Evolutionary conservation across 2,113 vertebrate genomes (phyloP), one percentile per base, ranked within the genome.

Genomic region (Nanorana parkeri): DNA sequence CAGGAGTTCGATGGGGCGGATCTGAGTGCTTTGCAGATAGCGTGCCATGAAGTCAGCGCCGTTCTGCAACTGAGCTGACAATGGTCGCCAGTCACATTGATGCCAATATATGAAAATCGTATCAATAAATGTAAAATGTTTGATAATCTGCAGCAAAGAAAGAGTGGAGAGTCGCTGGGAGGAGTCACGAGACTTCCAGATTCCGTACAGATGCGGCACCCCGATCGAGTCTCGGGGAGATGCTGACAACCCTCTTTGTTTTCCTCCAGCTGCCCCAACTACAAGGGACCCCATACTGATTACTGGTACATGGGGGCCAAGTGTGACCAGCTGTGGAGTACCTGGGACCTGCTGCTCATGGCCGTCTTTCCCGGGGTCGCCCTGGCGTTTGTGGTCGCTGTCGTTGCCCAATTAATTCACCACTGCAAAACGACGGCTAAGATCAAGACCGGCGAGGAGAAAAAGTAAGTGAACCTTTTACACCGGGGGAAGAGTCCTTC

Each of bases 231-330:
- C 32, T 6, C 6, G 32, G 32, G 3, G 5, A 41, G 1, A 19
- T 20, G 21, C 6, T 68, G 0, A 51, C 6, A 19, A 17, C 21
- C n/a, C 4, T 11, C 36, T 21, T 20, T 32, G 3, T 86, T 87
- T 87, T 66, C 78, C 15, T 83, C 74, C 65, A 93, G 91, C 20
- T 94, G 90, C 80, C 51, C 83, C 55, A 85, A 89, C 79, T 92
- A 51, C 84, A 90, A 68, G 88, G 55, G 63, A 1, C 72, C 3
- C 13, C 91, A 87, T 87, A 32, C 68, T 84, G 85, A 90, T 16
- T 93, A 89, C 20, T 92, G 90, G 89, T 91, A 92, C 75, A 83
- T 88, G 87, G 91, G 89, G 0, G 21, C 83, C 55, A 91, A 87
- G 78, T 92, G 92, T 84, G 69, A 92, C 8, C 86, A 88, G 16